These are phyloP conservation scores for Tachystola acroxantha DNA, from an alignment of 2,888 invertebrate genomes.

Conservation along the genomic window DNA sequence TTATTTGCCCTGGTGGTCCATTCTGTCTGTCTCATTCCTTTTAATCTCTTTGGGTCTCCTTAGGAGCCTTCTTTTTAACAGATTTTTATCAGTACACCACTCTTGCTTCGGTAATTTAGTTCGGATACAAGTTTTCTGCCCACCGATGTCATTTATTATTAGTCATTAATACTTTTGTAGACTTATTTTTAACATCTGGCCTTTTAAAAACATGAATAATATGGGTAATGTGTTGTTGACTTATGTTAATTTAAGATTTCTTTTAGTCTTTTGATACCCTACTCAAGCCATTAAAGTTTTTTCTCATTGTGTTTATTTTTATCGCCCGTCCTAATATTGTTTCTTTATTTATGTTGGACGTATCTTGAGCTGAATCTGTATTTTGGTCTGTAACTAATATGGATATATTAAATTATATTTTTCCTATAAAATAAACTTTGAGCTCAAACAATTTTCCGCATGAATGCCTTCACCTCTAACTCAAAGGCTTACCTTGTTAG, in stretches of 20 bases:
- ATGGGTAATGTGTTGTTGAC: too few species aligned
- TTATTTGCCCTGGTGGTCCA: constrained; percentile 37
- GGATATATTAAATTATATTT: background rate
- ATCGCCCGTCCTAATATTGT: too few species aligned
- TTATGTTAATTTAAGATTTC: too few species aligned
- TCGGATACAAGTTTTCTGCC: constrained; percentile 15
- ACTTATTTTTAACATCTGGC: constrained; percentile 7
- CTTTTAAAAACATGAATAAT: too few species aligned
- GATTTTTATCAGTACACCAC: constrained; percentile 17
- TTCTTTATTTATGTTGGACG: too few species aligned
- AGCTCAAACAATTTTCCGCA: background rate
- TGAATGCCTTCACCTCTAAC: background rate
- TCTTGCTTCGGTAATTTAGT: constrained; percentile 19
- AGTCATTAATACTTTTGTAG: constrained; percentile 3
- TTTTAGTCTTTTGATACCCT: too few species aligned
- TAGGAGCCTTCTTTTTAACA: constrained; percentile 30
- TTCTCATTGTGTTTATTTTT: too few species aligned
- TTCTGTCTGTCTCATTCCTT: constrained; percentile 36
- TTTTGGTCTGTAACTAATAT: too few species aligned
- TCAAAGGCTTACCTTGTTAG: background rate
- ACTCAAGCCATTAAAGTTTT: too few species aligned
- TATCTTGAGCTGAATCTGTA: too few species aligned
- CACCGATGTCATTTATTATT: constrained; percentile 11
- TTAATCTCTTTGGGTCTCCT: constrained; percentile 27
- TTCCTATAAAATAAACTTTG: background rate